phyloP scores from a whole-genome alignment of 2,113 vertebrate species.

The Paradisaea rubra region DNA sequence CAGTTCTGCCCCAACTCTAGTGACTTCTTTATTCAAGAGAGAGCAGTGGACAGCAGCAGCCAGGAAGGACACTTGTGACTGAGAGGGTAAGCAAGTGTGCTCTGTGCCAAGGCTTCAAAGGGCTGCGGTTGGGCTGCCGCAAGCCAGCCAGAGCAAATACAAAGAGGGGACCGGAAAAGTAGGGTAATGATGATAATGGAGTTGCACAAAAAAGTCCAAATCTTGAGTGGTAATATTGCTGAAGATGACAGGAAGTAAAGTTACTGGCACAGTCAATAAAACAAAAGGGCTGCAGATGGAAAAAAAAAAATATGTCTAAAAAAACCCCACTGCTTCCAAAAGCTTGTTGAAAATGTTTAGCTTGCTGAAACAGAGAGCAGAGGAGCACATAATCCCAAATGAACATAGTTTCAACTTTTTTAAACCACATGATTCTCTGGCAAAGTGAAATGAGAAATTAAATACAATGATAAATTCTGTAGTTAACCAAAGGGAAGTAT shows the following conservation, averaged over 20 bases:
- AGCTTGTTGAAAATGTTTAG: neutral
- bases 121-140: fast-evolving
- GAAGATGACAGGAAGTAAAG: neutral
- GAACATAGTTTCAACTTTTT: neutral
- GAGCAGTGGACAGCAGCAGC: neutral
- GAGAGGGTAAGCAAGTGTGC: neutral
- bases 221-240: neutral
- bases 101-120: neutral
- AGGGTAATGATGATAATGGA: neutral
- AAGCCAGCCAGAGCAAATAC: neutral
- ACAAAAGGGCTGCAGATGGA: neutral
- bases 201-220: neutral
- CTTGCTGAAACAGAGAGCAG: neutral
- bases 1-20: neutral
- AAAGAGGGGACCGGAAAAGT: neutral
- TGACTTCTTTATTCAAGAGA: neutral
- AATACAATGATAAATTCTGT: neutral
- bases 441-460: neutral
- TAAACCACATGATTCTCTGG: neutral
- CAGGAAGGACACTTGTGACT: neutral
- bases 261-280: neutral
- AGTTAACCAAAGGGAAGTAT: neutral
- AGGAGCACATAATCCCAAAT: neutral
- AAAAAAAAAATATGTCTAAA: neutral
- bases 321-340: neutral